phyloP scores from a whole-genome alignment of 2,113 vertebrate genomes.

The Campylomormyrus tamandua region DNA sequence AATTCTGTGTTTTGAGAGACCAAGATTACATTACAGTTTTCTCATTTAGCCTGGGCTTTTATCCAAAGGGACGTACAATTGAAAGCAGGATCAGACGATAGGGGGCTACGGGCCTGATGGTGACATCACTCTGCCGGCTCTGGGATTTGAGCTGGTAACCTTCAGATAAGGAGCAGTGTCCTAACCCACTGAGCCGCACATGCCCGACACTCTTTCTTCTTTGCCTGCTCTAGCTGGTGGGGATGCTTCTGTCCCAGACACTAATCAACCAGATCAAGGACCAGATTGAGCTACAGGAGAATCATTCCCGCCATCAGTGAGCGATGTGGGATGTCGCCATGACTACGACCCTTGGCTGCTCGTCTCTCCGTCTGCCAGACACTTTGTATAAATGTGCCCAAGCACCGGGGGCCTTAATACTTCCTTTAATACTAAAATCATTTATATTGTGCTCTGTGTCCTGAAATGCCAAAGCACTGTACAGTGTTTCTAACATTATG shows the following conservation, averaged over 20 bases:
- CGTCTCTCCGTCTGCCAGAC: background rate
- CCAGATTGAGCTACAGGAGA: slow-evolving; percentile 79
- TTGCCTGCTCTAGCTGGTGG: slow-evolving; percentile 69
- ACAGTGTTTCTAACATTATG: background rate
- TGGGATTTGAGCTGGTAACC: background rate
- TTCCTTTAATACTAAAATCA: background rate
- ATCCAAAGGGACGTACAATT: background rate
- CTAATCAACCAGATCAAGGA: slow-evolving; percentile 85
- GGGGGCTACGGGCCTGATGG: background rate
- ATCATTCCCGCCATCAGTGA: slow-evolving; percentile 66
- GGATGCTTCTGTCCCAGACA: slow-evolving; percentile 82
- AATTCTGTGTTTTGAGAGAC: background rate
- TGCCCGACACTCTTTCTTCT: background rate
- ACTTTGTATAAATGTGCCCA: background rate
- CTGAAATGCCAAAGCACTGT: background rate
- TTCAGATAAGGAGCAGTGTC: background rate
- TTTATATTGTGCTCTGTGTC: background rate
- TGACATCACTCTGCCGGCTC: background rate
- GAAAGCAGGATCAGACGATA: background rate
- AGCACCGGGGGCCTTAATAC: background rate
- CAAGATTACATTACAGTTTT: background rate
- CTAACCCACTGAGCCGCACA: too few species aligned
- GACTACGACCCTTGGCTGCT: background rate
- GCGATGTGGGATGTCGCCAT: background rate
- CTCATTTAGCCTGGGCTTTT: background rate